Evolutionary conservation across 2,113 vertebrate genomes (phyloP).

Genomic region (Ceyx melanurus): DNA sequence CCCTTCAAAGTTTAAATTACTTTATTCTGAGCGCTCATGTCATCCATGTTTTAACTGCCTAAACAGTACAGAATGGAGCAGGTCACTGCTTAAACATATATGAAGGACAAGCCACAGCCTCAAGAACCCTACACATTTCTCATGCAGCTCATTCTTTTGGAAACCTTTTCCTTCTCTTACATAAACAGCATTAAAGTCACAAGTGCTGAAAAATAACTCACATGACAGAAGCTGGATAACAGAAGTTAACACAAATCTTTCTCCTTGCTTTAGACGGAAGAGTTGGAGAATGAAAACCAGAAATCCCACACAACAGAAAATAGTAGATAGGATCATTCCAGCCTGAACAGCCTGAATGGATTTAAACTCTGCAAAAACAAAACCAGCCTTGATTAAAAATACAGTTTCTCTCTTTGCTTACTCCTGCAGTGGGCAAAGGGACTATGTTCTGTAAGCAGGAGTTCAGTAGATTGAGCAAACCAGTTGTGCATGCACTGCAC

Average conservation of each 20-base stretch:
- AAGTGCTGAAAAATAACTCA: conserved; percentile 71
- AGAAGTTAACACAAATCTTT: conserved; percentile 90
- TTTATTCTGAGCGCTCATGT: background rate
- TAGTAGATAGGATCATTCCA: conserved; percentile 89
- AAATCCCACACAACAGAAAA: conserved; percentile 89
- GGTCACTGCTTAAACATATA: background rate
- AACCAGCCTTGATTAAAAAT: conserved; percentile 1
- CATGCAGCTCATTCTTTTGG: background rate
- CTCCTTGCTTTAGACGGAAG: conserved; percentile 94
- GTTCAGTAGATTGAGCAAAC: background rate
- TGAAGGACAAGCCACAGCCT: background rate
- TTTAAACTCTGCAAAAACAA: conserved; percentile 77
- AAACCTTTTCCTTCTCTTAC: background rate
- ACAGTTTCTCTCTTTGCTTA: background rate
- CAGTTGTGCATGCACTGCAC: background rate
- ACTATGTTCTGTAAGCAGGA: background rate
- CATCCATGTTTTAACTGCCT: background rate
- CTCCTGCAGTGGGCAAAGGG: background rate
- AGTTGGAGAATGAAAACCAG: conserved; percentile 95
- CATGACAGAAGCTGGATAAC: conserved; percentile 90
- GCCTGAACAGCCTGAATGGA: conserved; percentile 89
- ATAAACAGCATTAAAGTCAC: background rate
- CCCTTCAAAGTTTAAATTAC: background rate
- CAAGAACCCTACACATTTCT: background rate
- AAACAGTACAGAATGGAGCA: background rate